Percentiles rank a stretch among this genome's conserved stretches.
phyloP scores from a whole-genome alignment of 2,888 invertebrate species.

The Drosophila planitibia region DNA sequence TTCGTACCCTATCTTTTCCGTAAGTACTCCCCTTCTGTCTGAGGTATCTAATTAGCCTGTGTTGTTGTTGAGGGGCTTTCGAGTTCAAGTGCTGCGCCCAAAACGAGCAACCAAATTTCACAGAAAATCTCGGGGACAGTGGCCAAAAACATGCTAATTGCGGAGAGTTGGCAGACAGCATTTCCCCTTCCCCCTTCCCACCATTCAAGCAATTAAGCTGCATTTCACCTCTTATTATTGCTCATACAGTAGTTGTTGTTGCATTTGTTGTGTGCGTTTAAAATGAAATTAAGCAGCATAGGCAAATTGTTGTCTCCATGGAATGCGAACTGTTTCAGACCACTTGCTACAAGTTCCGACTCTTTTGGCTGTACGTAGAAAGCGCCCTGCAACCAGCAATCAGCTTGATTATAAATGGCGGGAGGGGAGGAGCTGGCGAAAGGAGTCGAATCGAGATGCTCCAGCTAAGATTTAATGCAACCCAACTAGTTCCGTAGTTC shows the following conservation, averaged over 20 bases:
- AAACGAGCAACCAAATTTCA: constrained; percentile 47
- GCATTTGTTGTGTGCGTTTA: constrained; percentile 58
- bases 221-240: constrained; percentile 31
- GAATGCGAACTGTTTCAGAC: constrained; percentile 43
- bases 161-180: not conserved
- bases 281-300: constrained; percentile 66
- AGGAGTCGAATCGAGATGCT: not conserved
- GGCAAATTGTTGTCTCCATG: constrained; percentile 66
- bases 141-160: constrained; percentile 18
- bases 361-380: constrained; percentile 31
- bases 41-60: constrained; percentile 12
- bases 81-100: constrained; percentile 15
- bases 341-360: constrained; percentile 20
- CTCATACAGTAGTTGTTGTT: constrained; percentile 20
- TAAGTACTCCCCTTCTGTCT: not conserved
- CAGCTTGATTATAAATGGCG: not conserved
- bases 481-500: constrained; percentile 16
- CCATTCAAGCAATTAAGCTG: constrained; percentile 30
- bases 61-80: constrained; percentile 7
- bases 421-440: not conserved
- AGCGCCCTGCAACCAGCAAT: constrained; percentile 34
- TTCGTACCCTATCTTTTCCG: not conserved
- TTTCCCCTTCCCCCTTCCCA: not conserved
- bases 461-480: not conserved
- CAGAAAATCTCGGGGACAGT: constrained; percentile 27